Conservation (phyloP, 2,797 vertebrate genomes). For the Denticeps clupeoides region DNA sequence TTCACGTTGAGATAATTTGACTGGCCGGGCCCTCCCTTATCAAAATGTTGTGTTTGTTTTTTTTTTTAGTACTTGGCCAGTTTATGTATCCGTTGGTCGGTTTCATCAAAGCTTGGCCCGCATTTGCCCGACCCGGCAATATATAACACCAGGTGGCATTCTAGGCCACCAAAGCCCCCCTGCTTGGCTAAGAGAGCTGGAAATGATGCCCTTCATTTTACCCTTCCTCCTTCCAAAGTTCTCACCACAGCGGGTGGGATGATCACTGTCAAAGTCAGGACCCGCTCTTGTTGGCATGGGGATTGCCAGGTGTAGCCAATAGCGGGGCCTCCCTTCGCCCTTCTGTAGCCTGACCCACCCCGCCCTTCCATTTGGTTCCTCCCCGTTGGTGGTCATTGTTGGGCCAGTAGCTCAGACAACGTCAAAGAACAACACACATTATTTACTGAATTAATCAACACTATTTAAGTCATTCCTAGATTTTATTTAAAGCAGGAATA, state of each 20-base stretch:
- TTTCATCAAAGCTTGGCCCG: background rate
- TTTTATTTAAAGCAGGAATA: too few relatives aligned
- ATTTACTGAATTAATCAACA: too few relatives aligned
- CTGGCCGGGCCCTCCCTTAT: too few relatives aligned
- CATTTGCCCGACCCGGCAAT: constrained; percentile 5
- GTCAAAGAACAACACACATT: too few relatives aligned
- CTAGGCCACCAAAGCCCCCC: constrained; percentile 13
- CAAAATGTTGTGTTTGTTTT: too few relatives aligned
- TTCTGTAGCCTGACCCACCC: constrained; percentile 33
- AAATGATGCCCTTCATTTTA: background rate
- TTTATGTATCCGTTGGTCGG: too few relatives aligned
- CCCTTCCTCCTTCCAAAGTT: too few relatives aligned
- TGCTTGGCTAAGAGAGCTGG: background rate
- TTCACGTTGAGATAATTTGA: constrained; percentile 29
- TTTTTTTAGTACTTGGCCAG: too few relatives aligned
- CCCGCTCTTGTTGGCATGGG: constrained; percentile 41
- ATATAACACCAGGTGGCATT: constrained; percentile 31
- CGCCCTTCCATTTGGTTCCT: constrained; percentile 9
- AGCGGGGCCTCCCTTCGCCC: constrained; percentile 21
- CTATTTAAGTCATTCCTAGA: too few relatives aligned
- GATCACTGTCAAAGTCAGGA: constrained; percentile 49
- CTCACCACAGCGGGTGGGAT: constrained; percentile 40
- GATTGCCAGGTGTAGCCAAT: constrained; percentile 33
- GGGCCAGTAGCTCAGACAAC: too few relatives aligned
- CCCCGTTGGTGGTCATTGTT: too few relatives aligned